Base-by-base conservation (phyloP, 92 coral and sea anemone genomes). In the Montipora capitata region DNA sequence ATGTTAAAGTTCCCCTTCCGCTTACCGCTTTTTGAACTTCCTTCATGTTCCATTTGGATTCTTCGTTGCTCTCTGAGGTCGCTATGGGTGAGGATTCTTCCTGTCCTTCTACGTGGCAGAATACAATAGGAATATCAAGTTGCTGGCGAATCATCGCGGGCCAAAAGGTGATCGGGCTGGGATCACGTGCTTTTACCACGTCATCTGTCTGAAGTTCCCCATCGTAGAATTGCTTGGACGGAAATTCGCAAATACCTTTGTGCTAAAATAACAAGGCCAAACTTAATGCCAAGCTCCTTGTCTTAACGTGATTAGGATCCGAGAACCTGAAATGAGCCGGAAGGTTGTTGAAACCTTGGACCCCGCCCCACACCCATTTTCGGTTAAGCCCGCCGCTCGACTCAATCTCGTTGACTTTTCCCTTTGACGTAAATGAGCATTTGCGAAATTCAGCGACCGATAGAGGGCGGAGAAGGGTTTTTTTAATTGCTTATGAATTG, bases 21-120 rank as follows among this genome's bases (percentile, higher is more conserved):
- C 95, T 44, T 78, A 94, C 97, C 80, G 72, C 94, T 73, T 89
- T 94, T 8, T 40, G 39, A 15, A 89, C 87, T 89, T 94, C 97
- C 71, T 94, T 92, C 87, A 63, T 80, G 81, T 94, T 94, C 41
- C 93, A 89, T 85, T 94, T 92, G n/a, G 97, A 94, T 7, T 89
- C 90, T 65, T 94, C 94, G 75, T 92, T 92, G 82, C 97, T 91
- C 42, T 85, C 91, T 7, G 92, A 84, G 4, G 97, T 88, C 0
- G 77, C 49, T 41, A 94, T 85, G 20, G 86, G 79, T 15, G 88
- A 57, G 13, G 94, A 76, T 40, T 94, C 88, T 57, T 94, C 97
- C 4, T 85, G 75, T 12, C 97, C 97, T 73, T 91, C 97, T 62
- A 89, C 92, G 80, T 94, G 97, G 64, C 95, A 92, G 83, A 94